These are phyloP conservation scores for Eupsilia transversa DNA, from an alignment of 2,888 invertebrate genomes.

Conservation along the genomic window DNA sequence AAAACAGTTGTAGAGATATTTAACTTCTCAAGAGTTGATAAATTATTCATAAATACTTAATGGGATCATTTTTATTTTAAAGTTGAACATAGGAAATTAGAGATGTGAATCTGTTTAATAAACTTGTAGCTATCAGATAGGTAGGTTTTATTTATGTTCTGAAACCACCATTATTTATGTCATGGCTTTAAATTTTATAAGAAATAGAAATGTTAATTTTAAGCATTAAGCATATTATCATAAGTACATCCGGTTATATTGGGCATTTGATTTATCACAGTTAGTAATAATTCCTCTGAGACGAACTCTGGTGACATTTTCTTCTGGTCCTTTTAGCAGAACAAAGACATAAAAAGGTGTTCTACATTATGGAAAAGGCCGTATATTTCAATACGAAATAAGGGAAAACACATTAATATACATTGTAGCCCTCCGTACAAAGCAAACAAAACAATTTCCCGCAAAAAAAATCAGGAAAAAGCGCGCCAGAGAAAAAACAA, in stretches of 20 bases:
- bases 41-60: neutral
- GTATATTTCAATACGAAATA: conserved; percentile 72
- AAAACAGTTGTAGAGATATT: neutral
- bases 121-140: neutral
- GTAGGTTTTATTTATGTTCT: neutral
- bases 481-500: conserved; percentile 89
- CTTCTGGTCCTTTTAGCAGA: neutral
- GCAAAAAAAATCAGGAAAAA: conserved; percentile 88
- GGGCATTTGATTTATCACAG: neutral
- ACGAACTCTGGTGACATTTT: neutral
- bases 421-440: conserved; percentile 86
- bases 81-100: neutral
- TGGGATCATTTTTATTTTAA: neutral
- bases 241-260: neutral
- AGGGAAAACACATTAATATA: conserved; percentile 83
- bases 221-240: neutral
- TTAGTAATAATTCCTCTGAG: neutral
- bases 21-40: neutral
- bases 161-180: neutral
- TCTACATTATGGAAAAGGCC: conserved; percentile 66
- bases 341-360: conserved; percentile 37
- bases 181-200: neutral
- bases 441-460: conserved; percentile 89
- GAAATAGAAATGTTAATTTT: neutral
- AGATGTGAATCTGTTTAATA: neutral